Evolutionary conservation across 2,797 vertebrate species (phyloP).

Genomic region (Saxicola maurus): DNA sequence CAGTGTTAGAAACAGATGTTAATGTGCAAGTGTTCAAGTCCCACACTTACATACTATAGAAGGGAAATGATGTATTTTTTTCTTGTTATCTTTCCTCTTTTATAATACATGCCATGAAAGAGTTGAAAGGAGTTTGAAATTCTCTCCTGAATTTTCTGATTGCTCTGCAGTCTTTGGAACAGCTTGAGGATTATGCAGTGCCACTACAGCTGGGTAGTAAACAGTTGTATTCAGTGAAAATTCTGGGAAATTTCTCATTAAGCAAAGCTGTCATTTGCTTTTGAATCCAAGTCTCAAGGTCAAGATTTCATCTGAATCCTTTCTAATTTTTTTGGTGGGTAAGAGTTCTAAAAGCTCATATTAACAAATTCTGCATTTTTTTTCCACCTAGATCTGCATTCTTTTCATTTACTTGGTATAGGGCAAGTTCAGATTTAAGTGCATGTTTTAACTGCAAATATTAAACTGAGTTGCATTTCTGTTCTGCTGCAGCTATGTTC

Average conservation of each 20-base stretch:
- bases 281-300: not conserved
- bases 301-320: not conserved
- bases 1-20: conserved; percentile 61
- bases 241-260: not conserved
- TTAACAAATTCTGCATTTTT: not conserved
- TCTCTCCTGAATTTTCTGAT: not conserved
- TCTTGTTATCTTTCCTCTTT: not conserved
- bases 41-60: conserved; percentile 64
- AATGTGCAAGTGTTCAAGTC: conserved; percentile 56
- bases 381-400: not conserved
- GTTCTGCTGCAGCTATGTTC: not conserved
- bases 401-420: not conserved
- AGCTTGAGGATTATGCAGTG: not conserved
- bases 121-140: not conserved
- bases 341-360: not conserved
- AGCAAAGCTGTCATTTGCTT: not conserved
- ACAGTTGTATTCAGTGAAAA: not conserved
- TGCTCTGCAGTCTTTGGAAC: not conserved
- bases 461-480: not conserved
- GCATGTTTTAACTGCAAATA: not conserved
- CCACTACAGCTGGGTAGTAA: not conserved
- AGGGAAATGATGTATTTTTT: not conserved
- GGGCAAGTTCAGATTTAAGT: not conserved
- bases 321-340: not conserved
- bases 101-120: not conserved